Conservation (phyloP, 2,797 vertebrate species). For the Pampus argenteus region DNA sequence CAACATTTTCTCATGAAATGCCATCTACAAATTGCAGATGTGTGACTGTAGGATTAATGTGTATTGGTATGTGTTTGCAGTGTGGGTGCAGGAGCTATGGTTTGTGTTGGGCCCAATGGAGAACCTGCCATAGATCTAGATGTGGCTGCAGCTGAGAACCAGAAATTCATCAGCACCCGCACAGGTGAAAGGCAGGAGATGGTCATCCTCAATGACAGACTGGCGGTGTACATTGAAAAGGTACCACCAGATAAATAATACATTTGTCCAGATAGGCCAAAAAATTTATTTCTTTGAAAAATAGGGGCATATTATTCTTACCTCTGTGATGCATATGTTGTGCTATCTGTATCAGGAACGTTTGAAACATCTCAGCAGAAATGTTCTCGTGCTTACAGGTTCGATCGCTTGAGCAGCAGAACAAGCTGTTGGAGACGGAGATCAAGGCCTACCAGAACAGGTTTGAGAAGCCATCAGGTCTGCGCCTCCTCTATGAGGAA, state of each 20-base stretch:
- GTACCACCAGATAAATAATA: constrained; percentile 48
- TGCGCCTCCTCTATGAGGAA: constrained; percentile 79
- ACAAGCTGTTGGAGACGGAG: constrained; percentile 78
- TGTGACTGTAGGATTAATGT: not conserved
- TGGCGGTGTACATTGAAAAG: constrained; percentile 84
- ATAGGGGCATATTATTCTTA: constrained; percentile 30
- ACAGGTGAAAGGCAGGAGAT: constrained; percentile 79
- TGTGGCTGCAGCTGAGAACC: constrained; percentile 79
- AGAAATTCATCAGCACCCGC: constrained; percentile 79
- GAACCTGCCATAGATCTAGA: constrained; percentile 77
- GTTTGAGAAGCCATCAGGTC: constrained; percentile 72
- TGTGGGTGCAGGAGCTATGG: constrained; percentile 65
- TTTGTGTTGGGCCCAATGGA: constrained; percentile 70
- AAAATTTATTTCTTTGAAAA: not conserved
- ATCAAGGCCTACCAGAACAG: constrained; percentile 75
- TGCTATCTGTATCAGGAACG: not conserved
- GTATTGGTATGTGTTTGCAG: constrained; percentile 57
- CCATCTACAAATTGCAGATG: not conserved
- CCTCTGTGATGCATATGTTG: constrained; percentile 34
- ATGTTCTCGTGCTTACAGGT: constrained; percentile 68
- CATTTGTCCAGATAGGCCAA: constrained; percentile 13
- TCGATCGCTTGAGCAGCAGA: constrained; percentile 82
- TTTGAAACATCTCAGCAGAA: constrained; percentile 1
- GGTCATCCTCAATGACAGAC: constrained; percentile 84
- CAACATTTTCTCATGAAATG: constrained; percentile 1